Base-by-base conservation (phyloP, 2,888 invertebrate genomes). In the Amiota minor region DNA sequence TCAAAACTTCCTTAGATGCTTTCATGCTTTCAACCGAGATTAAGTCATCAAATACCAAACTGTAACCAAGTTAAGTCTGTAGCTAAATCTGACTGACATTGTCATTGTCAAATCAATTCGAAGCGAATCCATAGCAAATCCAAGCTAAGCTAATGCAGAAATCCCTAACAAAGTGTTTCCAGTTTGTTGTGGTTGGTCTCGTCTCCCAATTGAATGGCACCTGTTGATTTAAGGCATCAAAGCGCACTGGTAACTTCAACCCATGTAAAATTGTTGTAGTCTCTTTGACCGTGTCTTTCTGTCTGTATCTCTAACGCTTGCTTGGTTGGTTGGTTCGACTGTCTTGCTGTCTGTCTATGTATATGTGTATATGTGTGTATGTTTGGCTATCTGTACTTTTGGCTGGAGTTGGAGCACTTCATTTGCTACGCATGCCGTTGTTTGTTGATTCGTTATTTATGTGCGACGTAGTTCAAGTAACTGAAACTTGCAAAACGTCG, bases 361-460 rank as follows among this genome's bases (percentile, higher is more conserved):
- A 3, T 23, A 23, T 23, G 23, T 23, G 3, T 2, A 3, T 23
- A 23, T 1, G 1, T 2, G 1, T 23, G 23, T 23, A 23, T 23
- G 8, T 14, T 18, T 56, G 55, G 55, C 55, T 16, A 18, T 20
- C 20, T 59, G 59, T 45, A n/a, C 10, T 53, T 53, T 10, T 62
- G 23, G n/a, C 45, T 62, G n/a, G 35, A 23, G 62, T 62, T 62
- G 62, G 35, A 62, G 59, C 45, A 14, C 62, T 62, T 62, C 45
- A 62, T 62, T 62, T 62, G 45, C 62, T 62, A 62, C 62, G 62
- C 62, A 62, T 62, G 62, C 23, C 62, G 35, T 35, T 35, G 35
- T 35, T 35, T 35, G 35, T 35, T 35, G 35, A 14, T 62, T 45
- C 59, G 20, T 62, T 62, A 62, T 62, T 62, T 62, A 62, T 62